Percentiles rank a stretch among this genome's conserved stretches.
Evolutionary conservation across 2,797 vertebrate genomes (phyloP).

Genomic region (Enteromius trimaculatus): DNA sequence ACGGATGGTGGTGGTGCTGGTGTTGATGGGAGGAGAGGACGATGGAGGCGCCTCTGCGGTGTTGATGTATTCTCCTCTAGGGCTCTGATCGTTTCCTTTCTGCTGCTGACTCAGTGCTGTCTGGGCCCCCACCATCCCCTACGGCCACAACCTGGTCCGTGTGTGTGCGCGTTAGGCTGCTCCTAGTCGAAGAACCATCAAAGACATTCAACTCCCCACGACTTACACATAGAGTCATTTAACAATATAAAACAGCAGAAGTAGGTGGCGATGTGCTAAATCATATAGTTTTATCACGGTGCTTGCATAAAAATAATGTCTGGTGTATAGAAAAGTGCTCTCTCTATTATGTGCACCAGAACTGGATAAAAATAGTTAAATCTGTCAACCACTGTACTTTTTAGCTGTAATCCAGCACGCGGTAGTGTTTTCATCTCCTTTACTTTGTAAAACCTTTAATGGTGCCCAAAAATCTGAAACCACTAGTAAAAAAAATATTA

Average conservation of each 20-base stretch:
- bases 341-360: neutral
- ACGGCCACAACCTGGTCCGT: conserved; percentile 9
- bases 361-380: neutral
- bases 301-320: conserved; percentile 1
- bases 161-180: conserved; percentile 22
- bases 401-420: neutral
- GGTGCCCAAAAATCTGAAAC: conserved; percentile 9
- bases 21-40: conserved; percentile 42
- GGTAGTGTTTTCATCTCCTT: neutral
- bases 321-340: neutral
- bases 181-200: conserved; percentile 14
- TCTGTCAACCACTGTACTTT: neutral
- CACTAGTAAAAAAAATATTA: neutral
- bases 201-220: conserved; percentile 10
- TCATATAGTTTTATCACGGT: neutral
- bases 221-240: neutral
- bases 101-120: conserved; percentile 56
- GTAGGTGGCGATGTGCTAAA: conserved; percentile 2
- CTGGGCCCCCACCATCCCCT: conserved; percentile 33
- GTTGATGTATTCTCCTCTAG: conserved; percentile 58
- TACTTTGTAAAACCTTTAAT: neutral
- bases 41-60: conserved; percentile 40
- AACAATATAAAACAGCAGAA: conserved; percentile 4
- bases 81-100: conserved; percentile 54
- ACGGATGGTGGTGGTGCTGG: conserved; percentile 46